These are phyloP conservation scores for Peromyscus californicus DNA, from an alignment of 2,113 vertebrate species.

Conservation along the genomic window DNA sequence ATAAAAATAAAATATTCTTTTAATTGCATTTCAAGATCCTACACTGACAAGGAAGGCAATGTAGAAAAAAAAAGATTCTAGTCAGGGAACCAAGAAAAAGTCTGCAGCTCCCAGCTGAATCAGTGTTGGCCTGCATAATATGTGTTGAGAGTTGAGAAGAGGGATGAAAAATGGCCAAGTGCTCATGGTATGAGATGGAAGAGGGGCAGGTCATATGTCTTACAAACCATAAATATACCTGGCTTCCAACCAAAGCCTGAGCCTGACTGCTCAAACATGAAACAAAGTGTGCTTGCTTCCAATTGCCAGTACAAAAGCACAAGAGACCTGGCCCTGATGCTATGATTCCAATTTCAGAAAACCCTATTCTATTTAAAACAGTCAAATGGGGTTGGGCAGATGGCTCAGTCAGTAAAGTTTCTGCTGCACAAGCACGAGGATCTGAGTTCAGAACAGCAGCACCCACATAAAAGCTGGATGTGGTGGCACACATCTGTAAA, in stretches of 20 bases:
- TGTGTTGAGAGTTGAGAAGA: background rate
- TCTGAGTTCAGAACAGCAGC: background rate
- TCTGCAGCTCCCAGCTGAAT: background rate
- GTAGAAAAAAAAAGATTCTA: background rate
- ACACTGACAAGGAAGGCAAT: background rate
- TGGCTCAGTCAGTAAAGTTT: background rate
- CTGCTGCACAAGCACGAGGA: too few relatives aligned
- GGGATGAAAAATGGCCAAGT: background rate
- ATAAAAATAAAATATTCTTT: background rate
- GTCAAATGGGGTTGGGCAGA: background rate
- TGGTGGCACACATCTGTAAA: background rate
- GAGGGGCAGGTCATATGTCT: background rate
- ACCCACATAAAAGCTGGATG: background rate
- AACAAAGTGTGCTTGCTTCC: conserved; percentile 51
- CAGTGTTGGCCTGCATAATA: background rate
- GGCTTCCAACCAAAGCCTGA: conserved; percentile 43
- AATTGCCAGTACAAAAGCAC: background rate
- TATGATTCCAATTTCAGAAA: conserved; percentile 1
- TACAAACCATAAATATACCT: conserved; percentile 53
- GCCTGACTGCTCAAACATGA: background rate
- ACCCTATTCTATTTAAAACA: background rate
- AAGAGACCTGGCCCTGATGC: background rate
- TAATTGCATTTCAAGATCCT: background rate
- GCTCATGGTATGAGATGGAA: background rate
- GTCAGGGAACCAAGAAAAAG: background rate